Base-by-base conservation (phyloP, 2,888 invertebrate genomes). In the Coenonympha arcania region DNA sequence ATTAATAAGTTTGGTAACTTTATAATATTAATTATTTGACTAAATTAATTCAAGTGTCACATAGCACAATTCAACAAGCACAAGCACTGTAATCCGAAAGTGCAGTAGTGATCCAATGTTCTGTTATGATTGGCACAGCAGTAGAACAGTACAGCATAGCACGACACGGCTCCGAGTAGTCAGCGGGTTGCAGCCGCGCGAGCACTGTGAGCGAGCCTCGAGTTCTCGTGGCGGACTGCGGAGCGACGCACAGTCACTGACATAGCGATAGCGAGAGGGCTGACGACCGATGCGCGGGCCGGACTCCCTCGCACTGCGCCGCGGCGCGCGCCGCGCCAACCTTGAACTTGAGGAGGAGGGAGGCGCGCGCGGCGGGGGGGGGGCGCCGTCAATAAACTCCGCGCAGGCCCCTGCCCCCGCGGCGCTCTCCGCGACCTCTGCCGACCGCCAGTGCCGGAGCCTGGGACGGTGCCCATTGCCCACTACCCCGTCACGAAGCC, bases 271-370 rank as follows among this genome's bases (percentile, higher is more conserved):
- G 68, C 66, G 69, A 67, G 77, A 76, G 84, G 83, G 85, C 85
- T 84, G 82, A 86, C 87, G 85, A 86, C 87, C 86, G 81, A 79
- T 79, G 79, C 80, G 85, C 86, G 81, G 80, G 82, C 82, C 86
- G 85, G 82, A 85, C 83, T 86, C 86, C 86, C 86, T 86, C 82
- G 87, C 87, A 88, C 87, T 85, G 85, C 79, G 80, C 81, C 73
- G 78, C 81, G 77, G 78, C 87, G 86, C 88, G 87, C 81, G 87
- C 87, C 86, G 83, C 77, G 86, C 88, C 85, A 85, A 84, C 88
- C 88, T 88, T 88, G 87, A 88, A 87, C 88, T 88, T 87, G 86
- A 83, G 69, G 80, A 71, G 79, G 76, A 76, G 74, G 75, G 83
- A 74, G 74, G 74, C 71, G 73, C 73, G 73, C 76, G 73, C 77